These are phyloP conservation scores for Mus pahari DNA, from an alignment of 2,113 vertebrate genomes.

Conservation along the genomic window DNA sequence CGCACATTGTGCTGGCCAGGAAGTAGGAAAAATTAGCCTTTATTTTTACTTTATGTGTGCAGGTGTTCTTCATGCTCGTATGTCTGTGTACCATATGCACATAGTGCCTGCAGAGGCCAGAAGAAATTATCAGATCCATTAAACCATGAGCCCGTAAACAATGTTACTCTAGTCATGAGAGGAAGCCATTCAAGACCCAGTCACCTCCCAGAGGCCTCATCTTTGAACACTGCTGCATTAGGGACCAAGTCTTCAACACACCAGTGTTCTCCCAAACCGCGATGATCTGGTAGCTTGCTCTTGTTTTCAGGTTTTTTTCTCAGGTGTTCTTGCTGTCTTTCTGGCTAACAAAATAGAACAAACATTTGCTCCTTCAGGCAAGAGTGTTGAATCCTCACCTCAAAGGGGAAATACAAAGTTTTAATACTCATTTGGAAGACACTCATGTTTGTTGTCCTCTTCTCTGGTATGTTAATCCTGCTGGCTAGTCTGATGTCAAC, in stretches of 20 bases:
- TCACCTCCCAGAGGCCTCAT: background rate
- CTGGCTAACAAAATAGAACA: background rate
- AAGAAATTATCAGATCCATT: background rate
- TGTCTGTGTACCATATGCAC: too few relatives aligned
- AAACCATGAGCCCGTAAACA: background rate
- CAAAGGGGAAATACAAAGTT: background rate
- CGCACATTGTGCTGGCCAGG: background rate
- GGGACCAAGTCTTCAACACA: background rate
- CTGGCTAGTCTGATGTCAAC: background rate
- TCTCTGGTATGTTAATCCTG: background rate
- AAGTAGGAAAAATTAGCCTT: background rate
- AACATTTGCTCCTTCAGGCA: background rate
- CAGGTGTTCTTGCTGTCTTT: background rate
- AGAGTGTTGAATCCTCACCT: background rate
- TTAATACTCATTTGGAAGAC: constrained; percentile 1
- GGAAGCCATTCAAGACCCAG: background rate
- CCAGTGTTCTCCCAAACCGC: background rate
- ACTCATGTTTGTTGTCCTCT: background rate
- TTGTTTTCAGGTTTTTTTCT: background rate
- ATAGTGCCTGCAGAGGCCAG: too few relatives aligned
- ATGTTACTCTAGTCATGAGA: background rate
- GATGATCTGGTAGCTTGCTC: background rate
- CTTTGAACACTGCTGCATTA: background rate
- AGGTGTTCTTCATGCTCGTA: too few relatives aligned
- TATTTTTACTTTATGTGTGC: too few relatives aligned